Conservation (phyloP, 2,113 vertebrate genomes). For the Chrysochloris asiatica region DNA sequence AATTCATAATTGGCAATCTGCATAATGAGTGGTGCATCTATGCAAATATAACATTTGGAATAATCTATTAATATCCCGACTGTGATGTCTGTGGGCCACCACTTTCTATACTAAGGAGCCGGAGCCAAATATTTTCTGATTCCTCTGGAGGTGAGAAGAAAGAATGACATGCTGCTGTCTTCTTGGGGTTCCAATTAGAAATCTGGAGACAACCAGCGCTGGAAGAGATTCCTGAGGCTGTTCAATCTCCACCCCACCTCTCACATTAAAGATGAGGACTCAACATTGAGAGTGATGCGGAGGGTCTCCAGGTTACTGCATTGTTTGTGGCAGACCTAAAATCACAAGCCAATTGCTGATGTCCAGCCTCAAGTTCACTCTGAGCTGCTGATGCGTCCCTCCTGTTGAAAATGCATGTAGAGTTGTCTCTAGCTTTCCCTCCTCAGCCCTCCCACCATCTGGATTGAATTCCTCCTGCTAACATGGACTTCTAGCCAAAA, state of each 20-base stretch:
- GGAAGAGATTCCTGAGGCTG: neutral
- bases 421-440: neutral
- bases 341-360: neutral
- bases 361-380: neutral
- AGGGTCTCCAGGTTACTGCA: neutral
- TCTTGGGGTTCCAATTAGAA: constrained; percentile 61
- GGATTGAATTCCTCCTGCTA: neutral
- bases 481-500: constrained; percentile 16
- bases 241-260: neutral
- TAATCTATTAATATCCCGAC: constrained; percentile 79
- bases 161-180: constrained; percentile 61
- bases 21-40: constrained; percentile 75
- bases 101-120: constrained; percentile 72
- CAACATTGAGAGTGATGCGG: neutral
- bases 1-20: constrained; percentile 78
- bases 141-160: constrained; percentile 68
- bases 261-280: constrained; percentile 9
- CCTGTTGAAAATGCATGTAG: neutral
- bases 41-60: constrained; percentile 82
- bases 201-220: constrained; percentile 45
- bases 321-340: neutral
- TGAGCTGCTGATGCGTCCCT: neutral
- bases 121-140: constrained; percentile 74
- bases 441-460: neutral
- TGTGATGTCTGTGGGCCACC: constrained; percentile 77